Evolutionary conservation across 2,888 invertebrate species (phyloP).

Genomic region (Scaptomyza reducta): DNA sequence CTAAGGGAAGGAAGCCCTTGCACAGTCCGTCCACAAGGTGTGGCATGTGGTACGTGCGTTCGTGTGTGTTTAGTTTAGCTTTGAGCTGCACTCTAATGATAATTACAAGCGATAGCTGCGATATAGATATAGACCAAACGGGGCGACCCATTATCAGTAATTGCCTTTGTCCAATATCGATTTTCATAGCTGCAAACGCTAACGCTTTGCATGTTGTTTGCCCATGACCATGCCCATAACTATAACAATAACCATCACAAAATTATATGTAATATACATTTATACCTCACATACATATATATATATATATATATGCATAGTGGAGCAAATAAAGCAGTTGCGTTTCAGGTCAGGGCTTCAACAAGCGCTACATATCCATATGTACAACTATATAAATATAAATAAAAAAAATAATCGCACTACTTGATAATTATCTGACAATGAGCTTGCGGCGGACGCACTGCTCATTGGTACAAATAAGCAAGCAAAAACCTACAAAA

Average conservation of each 20-base stretch:
- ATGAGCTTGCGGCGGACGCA: constrained; percentile 53
- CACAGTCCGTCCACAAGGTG: constrained; percentile 28
- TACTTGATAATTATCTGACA: constrained; percentile 75
- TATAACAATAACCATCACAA: constrained; percentile 30
- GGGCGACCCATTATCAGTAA: constrained; percentile 64
- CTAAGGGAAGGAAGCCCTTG: constrained; percentile 19
- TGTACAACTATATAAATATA: constrained; percentile 11
- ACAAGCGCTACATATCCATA: background rate
- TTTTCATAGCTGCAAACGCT: constrained; percentile 44
- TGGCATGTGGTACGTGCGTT: constrained; percentile 15
- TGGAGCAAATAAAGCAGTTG: constrained; percentile 56
- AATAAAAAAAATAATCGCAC: constrained; percentile 38
- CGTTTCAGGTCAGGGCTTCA: constrained; percentile 74
- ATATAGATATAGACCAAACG: constrained; percentile 13
- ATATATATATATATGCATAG: too few species aligned
- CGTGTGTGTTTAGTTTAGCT: background rate
- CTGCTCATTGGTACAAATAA: constrained; percentile 43
- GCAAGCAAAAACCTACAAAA: constrained; percentile 22
- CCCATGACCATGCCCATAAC: constrained; percentile 20
- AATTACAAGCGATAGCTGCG: constrained; percentile 38
- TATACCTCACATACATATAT: background rate
- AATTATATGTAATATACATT: constrained; percentile 9
- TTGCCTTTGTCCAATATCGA: constrained; percentile 74
- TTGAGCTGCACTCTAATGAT: constrained; percentile 48
- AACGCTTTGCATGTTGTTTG: constrained; percentile 63